Percentiles rank a stretch among this genome's conserved stretches.
phyloP scores from a whole-genome alignment of 1,140 invertebrate species.

The Drosophila biarmipes region DNA sequence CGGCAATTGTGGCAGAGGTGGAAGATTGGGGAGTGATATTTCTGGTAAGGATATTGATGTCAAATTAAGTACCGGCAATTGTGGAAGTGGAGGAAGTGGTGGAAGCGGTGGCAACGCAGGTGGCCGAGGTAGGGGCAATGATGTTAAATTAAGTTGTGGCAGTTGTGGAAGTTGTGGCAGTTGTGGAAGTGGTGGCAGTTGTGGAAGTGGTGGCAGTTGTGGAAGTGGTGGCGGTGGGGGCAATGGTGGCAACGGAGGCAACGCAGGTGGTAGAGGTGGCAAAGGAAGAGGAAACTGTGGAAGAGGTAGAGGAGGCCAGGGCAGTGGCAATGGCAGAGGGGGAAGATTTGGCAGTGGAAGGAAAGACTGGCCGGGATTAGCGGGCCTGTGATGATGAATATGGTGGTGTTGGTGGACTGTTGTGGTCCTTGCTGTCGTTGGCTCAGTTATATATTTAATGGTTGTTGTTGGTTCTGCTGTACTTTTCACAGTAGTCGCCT shows the following conservation, averaged over 20 bases:
- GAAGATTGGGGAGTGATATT: constrained; percentile 7
- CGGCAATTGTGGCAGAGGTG: constrained; percentile 11
- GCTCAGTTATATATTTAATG: no score
- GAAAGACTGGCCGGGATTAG: not conserved
- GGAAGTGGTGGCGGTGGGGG: no score
- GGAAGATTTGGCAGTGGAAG: constrained; percentile 3
- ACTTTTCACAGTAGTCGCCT: not conserved
- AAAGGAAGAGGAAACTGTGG: not conserved
- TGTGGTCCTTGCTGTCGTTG: not conserved
- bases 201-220: no score
- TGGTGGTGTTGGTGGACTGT: constrained; percentile 4
- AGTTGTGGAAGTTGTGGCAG: no score
- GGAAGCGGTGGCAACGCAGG: no score
- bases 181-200: no score
- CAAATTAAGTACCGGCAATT: constrained; percentile 9
- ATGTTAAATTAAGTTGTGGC: no score
- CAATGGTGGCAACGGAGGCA: not conserved
- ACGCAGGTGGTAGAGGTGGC: not conserved
- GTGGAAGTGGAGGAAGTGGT: not conserved
- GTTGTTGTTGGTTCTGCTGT: not conserved
- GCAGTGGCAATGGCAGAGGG: not conserved
- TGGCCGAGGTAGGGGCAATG: no score
- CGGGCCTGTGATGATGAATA: constrained; percentile 10
- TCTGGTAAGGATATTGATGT: constrained; percentile 1
- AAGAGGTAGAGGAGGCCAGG: not conserved